Evolutionary conservation across 2,113 vertebrate genomes (phyloP).

Genomic region (Zosterops hypoxanthus): DNA sequence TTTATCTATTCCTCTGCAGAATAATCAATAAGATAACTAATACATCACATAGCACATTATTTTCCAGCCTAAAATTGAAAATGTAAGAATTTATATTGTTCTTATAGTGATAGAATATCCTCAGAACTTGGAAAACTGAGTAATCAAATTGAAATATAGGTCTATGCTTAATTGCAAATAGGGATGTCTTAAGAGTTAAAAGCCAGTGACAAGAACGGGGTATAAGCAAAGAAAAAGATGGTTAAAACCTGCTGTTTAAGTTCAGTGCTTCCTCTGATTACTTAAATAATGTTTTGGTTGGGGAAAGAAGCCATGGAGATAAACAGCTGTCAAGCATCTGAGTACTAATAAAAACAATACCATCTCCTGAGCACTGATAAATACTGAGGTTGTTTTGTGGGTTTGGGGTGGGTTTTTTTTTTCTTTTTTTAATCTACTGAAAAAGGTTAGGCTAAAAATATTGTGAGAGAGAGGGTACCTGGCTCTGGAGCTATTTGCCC

Average conservation of each 20-base stretch:
- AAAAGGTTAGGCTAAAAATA: not conserved
- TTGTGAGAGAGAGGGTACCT: not conserved
- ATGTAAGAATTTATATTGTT: not conserved
- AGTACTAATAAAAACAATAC: not conserved
- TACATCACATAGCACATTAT: not conserved
- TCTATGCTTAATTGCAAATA: not conserved
- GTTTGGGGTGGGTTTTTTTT: not conserved
- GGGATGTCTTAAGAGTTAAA: not conserved
- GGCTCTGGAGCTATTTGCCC: not conserved
- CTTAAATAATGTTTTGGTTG: not conserved
- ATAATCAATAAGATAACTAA: not conserved
- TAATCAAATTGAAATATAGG: not conserved
- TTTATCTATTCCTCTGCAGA: not conserved
- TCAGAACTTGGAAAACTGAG: not conserved
- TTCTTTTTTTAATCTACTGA: not conserved
- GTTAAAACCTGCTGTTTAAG: not conserved
- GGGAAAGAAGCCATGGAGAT: not conserved
- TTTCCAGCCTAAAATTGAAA: not conserved
- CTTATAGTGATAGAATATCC: not conserved
- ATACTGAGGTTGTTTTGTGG: not conserved
- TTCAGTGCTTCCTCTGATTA: not conserved
- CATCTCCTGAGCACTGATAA: not conserved
- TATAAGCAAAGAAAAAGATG: not conserved
- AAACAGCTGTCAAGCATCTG: not conserved
- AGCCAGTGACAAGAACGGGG: not conserved